phyloP scores from a whole-genome alignment of 2,797 vertebrate species.

The Fistularia commersonii region DNA sequence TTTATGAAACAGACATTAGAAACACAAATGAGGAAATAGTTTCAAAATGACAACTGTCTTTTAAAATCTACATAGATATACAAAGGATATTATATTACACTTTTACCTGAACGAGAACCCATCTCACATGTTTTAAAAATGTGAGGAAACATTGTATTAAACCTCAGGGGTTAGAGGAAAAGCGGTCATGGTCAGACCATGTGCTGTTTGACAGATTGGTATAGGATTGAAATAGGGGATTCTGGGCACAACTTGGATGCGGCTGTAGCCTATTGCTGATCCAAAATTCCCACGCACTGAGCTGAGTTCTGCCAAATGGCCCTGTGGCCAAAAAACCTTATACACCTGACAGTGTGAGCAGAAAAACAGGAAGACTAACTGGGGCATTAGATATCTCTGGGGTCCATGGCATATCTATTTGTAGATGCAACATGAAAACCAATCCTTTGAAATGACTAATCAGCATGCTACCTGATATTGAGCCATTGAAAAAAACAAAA shows the following conservation, averaged over 20 bases:
- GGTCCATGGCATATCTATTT: constrained; percentile 62
- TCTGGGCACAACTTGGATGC: constrained; percentile 40
- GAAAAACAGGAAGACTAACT: constrained; percentile 32
- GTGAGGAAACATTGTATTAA: constrained; percentile 17
- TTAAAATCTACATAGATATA: too few relatives aligned
- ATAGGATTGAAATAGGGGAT: constrained; percentile 54
- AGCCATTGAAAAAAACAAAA: too few relatives aligned
- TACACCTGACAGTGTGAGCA: constrained; percentile 37
- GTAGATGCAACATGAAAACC: constrained; percentile 67
- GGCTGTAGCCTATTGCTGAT: constrained; percentile 41
- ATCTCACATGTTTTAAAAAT: constrained; percentile 4
- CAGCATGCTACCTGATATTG: constrained; percentile 42
- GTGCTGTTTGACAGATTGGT: constrained; percentile 63
- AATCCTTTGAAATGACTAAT: constrained; percentile 68
- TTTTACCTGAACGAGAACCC: too few relatives aligned
- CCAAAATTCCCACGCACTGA: constrained; percentile 56
- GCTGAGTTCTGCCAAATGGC: constrained; percentile 34
- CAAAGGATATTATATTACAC: too few relatives aligned
- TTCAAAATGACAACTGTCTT: too few relatives aligned
- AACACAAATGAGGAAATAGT: too few relatives aligned
- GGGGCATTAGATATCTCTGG: constrained; percentile 48
- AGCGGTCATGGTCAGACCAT: constrained; percentile 22
- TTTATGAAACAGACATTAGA: too few relatives aligned
- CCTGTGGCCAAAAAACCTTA: constrained; percentile 40
- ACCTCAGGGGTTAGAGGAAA: constrained; percentile 21